Base-by-base conservation (phyloP, 2,888 invertebrate genomes). In the Erebia epiphron region DNA sequence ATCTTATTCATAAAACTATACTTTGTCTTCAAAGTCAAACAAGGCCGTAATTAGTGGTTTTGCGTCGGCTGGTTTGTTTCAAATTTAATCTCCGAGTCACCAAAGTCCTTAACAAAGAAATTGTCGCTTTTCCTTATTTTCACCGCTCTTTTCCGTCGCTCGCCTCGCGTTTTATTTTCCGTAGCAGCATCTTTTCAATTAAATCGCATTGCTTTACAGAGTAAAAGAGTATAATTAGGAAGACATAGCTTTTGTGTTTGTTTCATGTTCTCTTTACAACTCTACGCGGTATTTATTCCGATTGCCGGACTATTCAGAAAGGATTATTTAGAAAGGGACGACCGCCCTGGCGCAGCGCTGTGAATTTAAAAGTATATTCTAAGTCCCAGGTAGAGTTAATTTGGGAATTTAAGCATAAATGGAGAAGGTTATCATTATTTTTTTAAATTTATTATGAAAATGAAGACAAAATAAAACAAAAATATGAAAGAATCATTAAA, bases 101-200 rank as follows among this genome's bases (percentile, higher is more conserved):
- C 35, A 16, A 16, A 60, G 41, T 21, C 56, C 16, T 7, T 16
- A 46, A 62, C 62, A 62, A 61, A 46, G 21, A 49, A 62, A 16
- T 26, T 62, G 49, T 49, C 62, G 13, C 46, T 62, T 62, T 62
- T 62, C 62, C 8, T 16, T 41, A 43, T 61, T 61, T 61, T 46
- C 18, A 4, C 61, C 18, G 61, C 62, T 21, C 21, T 49, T 21
- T 18, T 18, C 62, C 62, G 46, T 8, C 61, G 10, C 58, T 41
- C 35, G 8, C 9, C n/a, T 10, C 2, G 43, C 43, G 11, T 41
- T 61, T 61, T 62, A 46, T 21, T 62, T 49, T 14, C 62, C 8
- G 46, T 26, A 26, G 8, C 62, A 46, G 18, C 18, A 62, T 62
- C 62, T 46, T 14, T 62, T 62, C 21, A 62, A 62, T 62, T 46